Percentiles rank a stretch among this genome's conserved stretches.
Conservation (phyloP, 2,113 vertebrate genomes). For the Uria aalge region DNA sequence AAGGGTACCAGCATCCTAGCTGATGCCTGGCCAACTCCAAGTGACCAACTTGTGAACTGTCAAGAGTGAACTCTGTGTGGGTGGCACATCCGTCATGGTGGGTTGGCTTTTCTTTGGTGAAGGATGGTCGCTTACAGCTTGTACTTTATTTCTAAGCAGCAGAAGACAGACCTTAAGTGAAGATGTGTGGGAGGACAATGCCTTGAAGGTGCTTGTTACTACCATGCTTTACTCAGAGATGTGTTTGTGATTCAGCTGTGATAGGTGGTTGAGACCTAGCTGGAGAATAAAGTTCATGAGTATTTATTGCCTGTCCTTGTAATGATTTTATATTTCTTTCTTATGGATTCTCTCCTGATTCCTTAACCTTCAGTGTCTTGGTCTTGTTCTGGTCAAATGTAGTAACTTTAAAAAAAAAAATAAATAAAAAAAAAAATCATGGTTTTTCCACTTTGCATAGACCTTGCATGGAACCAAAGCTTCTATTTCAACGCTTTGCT, state of each 20-base stretch:
- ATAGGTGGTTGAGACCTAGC: background rate
- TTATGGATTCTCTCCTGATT: background rate
- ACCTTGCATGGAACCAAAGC: rapidly evolving
- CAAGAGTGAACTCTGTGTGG: background rate
- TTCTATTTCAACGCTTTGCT: background rate
- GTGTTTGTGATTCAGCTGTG: background rate
- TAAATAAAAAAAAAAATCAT: background rate
- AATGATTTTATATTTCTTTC: background rate
- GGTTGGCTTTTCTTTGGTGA: background rate
- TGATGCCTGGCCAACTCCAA: background rate
- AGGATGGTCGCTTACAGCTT: background rate
- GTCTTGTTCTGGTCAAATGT: background rate
- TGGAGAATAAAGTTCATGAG: background rate
- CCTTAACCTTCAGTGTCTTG: background rate
- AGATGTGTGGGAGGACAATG: background rate
- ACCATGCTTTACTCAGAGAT: rapidly evolving
- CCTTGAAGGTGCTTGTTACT: background rate
- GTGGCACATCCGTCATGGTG: rapidly evolving
- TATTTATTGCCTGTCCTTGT: background rate
- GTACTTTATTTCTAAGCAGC: background rate
- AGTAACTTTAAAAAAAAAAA: background rate
- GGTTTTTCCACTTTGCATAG: background rate
- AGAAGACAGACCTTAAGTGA: background rate
- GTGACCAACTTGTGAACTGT: background rate
- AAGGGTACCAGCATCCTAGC: background rate